Evolutionary conservation across 2,113 vertebrate genomes (phyloP).

Genomic region (Pavo muticus): DNA sequence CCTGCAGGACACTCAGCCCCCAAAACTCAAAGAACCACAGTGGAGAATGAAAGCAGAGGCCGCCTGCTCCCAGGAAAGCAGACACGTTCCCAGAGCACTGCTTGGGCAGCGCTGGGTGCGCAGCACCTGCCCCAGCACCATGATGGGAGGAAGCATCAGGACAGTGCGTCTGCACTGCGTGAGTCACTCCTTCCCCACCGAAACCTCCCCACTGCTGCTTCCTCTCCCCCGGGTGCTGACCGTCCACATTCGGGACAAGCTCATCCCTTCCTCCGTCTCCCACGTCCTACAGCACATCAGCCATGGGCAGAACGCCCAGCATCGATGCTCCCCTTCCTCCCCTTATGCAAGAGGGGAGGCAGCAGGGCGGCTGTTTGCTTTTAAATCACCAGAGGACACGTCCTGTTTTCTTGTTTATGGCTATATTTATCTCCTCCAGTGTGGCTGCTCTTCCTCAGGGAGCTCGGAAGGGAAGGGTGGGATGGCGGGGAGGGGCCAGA

Average conservation of each 20-base stretch:
- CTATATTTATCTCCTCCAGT: conserved; percentile 69
- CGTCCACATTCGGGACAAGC: accelerated
- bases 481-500: conserved; percentile 44
- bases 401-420: conserved; percentile 74
- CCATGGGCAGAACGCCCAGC: accelerated
- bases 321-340: accelerated
- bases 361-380: neutral
- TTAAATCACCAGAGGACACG: neutral
- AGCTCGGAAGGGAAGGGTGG: conserved; percentile 63
- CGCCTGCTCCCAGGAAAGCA: neutral
- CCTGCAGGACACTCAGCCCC: neutral
- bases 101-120: neutral
- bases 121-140: neutral
- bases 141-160: neutral
- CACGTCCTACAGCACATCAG: neutral
- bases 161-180: neutral
- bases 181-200: neutral
- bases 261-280: neutral
- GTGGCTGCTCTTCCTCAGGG: conserved; percentile 67
- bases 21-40: neutral
- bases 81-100: neutral
- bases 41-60: neutral
- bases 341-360: neutral
- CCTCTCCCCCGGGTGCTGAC: neutral
- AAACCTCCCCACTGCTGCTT: neutral